phyloP scores from a whole-genome alignment of 2,888 invertebrate species.

The Phasia obesa region DNA sequence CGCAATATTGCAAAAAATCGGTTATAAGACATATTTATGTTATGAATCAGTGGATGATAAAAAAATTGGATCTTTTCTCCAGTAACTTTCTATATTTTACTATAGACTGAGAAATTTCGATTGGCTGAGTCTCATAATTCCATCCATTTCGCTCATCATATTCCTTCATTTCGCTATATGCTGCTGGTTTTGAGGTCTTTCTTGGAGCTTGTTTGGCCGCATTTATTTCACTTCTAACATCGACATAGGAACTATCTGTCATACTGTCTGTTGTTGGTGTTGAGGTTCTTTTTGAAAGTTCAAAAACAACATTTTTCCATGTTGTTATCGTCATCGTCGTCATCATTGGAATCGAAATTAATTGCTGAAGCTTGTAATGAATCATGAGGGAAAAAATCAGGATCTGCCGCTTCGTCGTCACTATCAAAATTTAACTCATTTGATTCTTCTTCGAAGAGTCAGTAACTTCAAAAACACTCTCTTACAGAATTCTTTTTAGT shows the following conservation, averaged over 20 bases:
- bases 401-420: conserved; percentile 3
- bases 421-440: conserved; percentile 17
- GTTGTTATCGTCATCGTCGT: no score
- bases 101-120: conserved; percentile 18
- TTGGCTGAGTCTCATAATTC: conserved; percentile 22
- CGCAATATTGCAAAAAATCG: conserved; percentile 18
- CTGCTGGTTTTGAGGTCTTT: neutral
- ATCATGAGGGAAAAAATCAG: neutral
- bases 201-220: neutral
- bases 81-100: neutral
- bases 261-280: no score
- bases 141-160: conserved; percentile 24
- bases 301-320: no score
- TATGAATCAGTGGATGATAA: conserved; percentile 21
- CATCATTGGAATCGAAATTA: no score
- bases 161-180: neutral
- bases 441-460: neutral
- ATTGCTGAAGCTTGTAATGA: neutral
- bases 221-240: neutral
- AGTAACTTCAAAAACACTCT: no score
- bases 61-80: conserved; percentile 26
- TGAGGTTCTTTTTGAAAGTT: no score
- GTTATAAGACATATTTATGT: conserved; percentile 13
- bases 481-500: no score
- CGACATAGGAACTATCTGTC: neutral